Evolutionary conservation across 2,113 vertebrate genomes (phyloP), one percentile per base, ranked within the genome.

Genomic region (Podarcis muralis): DNA sequence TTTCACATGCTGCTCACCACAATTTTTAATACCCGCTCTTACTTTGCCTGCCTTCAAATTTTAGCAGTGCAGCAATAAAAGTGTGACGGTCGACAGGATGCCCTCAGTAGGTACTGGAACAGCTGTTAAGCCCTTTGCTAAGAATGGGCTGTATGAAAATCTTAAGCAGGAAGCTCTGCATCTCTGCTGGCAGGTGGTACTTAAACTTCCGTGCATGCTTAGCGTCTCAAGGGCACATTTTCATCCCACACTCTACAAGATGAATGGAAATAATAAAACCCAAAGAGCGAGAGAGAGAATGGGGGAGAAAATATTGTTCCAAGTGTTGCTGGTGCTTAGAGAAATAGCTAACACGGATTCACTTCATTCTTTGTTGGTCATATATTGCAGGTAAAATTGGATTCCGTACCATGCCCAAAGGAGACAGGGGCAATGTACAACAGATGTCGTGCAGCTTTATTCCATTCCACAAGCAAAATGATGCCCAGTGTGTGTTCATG

Each of bases 1-100:
- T 79, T 93, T 87, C 81, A 84, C 92, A 94, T 92, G 65, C 96
- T 96, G 76, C 96, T 96, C 95, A 93, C 8, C 75, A 15, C 40
- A 79, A 48, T 78, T 92, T 93, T 90, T 91, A 85, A 81, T 92
- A 86, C 75, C 93, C 91, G n/a, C 93, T 95, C 48, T 53, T 93
- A 92, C 87, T 94, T 95, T 93, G 81, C 83, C 93, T 20, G 89
- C 90, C 91, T 92, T 92, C 90, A 90, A 95, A 91, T 93, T 90
- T 83, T n/a, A 92, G 74, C 57, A 85, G 89, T 78, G 76, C 91
- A 79, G 89, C 94, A 74, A 88, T 94, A 84, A 91, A 90, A 89
- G 80, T 80, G 83, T 66, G 71, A 89, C 83, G 77, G 92, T 87
- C 69, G 95, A 65, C 48, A 82, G 87, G 89, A 93, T 91, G 88